Conservation (phyloP, 2,113 vertebrate genomes). For the Psilopsiagon aymara region DNA sequence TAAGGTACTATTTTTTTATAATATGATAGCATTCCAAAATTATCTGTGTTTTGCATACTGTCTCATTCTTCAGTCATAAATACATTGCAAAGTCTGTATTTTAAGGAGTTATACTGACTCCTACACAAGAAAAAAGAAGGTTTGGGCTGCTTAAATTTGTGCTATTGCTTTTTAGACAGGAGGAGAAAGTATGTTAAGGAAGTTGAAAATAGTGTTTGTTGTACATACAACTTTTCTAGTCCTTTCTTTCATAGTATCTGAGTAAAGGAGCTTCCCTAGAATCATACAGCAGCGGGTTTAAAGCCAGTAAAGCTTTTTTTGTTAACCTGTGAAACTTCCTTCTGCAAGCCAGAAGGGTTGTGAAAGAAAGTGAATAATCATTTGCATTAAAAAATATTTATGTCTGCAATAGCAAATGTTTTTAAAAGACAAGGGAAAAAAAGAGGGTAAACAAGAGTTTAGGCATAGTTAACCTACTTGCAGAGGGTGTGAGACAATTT, state of each 20-base stretch:
- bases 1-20: neutral
- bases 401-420: neutral
- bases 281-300: neutral
- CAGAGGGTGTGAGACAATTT: neutral
- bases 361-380: neutral
- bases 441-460: neutral
- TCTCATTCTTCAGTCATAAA: neutral
- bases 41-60: neutral
- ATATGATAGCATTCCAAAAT: neutral
- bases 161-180: neutral
- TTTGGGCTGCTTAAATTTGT: neutral
- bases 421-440: neutral
- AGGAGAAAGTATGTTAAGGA: neutral
- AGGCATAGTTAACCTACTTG: neutral
- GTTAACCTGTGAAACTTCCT: neutral
- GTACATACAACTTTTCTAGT: neutral
- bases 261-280: neutral
- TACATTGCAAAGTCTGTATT: neutral
- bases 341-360: neutral
- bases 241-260: neutral
- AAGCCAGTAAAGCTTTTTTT: neutral
- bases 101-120: neutral
- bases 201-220: neutral
- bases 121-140: neutral
- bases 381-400: neutral